phyloP scores from a whole-genome alignment of 2,888 invertebrate genomes.

The Oscheius sp. region DNA sequence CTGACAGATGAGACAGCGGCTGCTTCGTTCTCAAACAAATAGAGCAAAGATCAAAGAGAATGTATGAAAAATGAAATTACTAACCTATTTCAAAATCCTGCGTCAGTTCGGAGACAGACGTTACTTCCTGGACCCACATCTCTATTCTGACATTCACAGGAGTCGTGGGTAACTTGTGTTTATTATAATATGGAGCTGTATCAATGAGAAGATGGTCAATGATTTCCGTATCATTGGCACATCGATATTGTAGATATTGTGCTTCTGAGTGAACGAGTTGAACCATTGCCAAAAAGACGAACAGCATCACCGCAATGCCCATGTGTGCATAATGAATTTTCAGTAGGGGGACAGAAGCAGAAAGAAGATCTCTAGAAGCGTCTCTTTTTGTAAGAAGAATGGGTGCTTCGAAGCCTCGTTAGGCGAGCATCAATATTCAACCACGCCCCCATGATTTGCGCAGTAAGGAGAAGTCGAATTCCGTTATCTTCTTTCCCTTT shows the following conservation, averaged over 20 bases:
- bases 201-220: slow-evolving; percentile 71
- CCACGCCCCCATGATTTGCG: slow-evolving; percentile 36
- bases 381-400: slow-evolving; percentile 36
- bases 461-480: slow-evolving; percentile 19
- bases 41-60: not conserved
- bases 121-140: slow-evolving; percentile 73
- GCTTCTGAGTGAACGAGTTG: slow-evolving; percentile 17
- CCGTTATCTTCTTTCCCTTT: not conserved
- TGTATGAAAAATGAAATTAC: slow-evolving; percentile 27
- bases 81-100: slow-evolving; percentile 72
- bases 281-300: slow-evolving; percentile 27
- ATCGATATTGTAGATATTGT: slow-evolving; percentile 38
- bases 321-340: slow-evolving; percentile 33
- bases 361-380: slow-evolving; percentile 23
- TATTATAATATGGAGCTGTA: slow-evolving; percentile 65
- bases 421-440: slow-evolving; percentile 36
- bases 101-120: slow-evolving; percentile 72
- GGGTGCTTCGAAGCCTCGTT: slow-evolving; percentile 37
- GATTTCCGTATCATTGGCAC: slow-evolving; percentile 73
- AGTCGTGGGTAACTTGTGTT: slow-evolving; percentile 65
- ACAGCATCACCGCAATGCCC: slow-evolving; percentile 32
- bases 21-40: not conserved
- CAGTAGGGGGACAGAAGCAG: not conserved
- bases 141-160: slow-evolving; percentile 71
- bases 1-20: not conserved